Base-by-base conservation (phyloP, 2,888 invertebrate genomes). In the Eugnorisma glareosa region DNA sequence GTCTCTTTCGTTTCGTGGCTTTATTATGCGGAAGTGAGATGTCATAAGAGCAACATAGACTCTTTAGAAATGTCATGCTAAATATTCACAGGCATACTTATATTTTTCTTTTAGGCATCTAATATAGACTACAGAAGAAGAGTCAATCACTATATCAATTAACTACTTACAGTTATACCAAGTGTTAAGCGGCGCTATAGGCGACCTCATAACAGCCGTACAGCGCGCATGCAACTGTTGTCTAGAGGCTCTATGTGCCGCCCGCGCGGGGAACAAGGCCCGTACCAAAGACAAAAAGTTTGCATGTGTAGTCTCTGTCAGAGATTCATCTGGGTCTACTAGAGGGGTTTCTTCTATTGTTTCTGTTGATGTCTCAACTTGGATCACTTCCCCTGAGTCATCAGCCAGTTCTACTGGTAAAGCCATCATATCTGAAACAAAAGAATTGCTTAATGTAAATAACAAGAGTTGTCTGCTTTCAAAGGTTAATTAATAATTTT, bases 241-340 rank as follows among this genome's bases (percentile, higher is more conserved):
- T 82, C 98, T 97, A 43, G 98, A 98, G 94, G 99, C 98, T 66
- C 99, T 97, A 91, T 98, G 98, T 86, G 99, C 99, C 1, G 98
- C 97, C 10, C 98, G 98, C 0, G 98, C 98, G 73, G 98, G 98
- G 89, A 99, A 98, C 77, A 99, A 97, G 90, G 99, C 99, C 10
- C 99, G 97, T 45, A 99, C 97, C 63, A 99, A 94, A 1, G 99
- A 98, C 93, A 99, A 97, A 97, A 99, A 99, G 93, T 98, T 98
- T 0, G 98, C 97, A 87, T 98, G 98, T 0, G 98, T 98, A 69
- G 98, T 98, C 93, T 98, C 98, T 93, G 98, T 98, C 57, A 98
- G 93, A 70, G 95, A 93, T 81, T 95, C 93, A 75, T 95, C 96
- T 0, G 93, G 90, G 63, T 94, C 94, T 10, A 92, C 86, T 21